phyloP scores from a whole-genome alignment of 2,888 invertebrate species.

The Hypsopygia costalis region DNA sequence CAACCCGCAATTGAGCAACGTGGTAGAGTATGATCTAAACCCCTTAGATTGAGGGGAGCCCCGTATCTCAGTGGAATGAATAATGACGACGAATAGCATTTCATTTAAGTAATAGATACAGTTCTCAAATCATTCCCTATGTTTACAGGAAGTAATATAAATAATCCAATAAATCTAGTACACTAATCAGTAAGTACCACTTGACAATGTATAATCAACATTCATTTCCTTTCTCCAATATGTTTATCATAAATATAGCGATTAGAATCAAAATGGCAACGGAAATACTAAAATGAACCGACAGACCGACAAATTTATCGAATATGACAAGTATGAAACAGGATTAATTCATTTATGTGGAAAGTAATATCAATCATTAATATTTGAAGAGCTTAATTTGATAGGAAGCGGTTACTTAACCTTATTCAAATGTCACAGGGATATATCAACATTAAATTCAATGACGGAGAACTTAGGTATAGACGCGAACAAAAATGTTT shows the following conservation, averaged over 20 bases:
- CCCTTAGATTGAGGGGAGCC: too few species aligned
- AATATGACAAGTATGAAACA: conserved; percentile 1
- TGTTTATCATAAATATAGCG: conserved; percentile 20
- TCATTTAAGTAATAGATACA: too few species aligned
- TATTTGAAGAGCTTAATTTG: conserved; percentile 13
- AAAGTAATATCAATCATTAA: conserved; percentile 17
- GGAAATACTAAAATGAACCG: background rate
- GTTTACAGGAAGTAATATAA: too few species aligned
- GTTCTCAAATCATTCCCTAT: too few species aligned
- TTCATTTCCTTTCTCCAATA: background rate
- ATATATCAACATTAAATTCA: conserved; percentile 32
- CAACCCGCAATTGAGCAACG: too few species aligned
- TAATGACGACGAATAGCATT: too few species aligned
- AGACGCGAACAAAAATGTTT: conserved; percentile 16
- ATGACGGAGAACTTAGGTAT: conserved; percentile 24
- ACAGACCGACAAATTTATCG: background rate
- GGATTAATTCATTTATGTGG: conserved; percentile 13
- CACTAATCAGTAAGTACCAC: background rate
- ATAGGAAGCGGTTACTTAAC: conserved; percentile 30
- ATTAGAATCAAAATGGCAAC: conserved; percentile 1
- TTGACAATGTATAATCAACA: background rate
- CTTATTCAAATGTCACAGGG: conserved; percentile 36
- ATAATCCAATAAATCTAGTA: too few species aligned
- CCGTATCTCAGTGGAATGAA: too few species aligned
- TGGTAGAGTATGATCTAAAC: too few species aligned